Base-by-base conservation (phyloP, 2,113 vertebrate species). In the Cyanoramphus novaezelandiae region DNA sequence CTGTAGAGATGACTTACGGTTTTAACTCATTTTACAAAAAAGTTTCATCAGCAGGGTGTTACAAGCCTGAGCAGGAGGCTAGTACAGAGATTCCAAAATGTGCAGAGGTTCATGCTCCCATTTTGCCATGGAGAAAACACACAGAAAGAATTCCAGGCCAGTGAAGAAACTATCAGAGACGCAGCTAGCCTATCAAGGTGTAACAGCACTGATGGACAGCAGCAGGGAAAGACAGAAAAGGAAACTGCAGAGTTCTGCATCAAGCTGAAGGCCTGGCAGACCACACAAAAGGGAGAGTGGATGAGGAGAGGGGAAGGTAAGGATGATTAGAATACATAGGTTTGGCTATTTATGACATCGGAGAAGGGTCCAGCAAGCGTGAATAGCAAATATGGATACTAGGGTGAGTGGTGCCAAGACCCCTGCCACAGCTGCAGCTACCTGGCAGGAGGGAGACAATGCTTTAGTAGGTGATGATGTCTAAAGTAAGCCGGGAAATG, bases 211-310 rank as follows among this genome's bases (percentile, higher is more conserved):
- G 50, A 69, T 3, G 23, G 18, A 63, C 35, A 63, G 62, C 82
- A 64, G 35, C 39, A 63, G 33, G 72, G 24, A 50, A 71, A 31
- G 57, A 24, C 18, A 75, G 41, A 24, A 37, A 21, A 69, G 46
- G 31, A 59, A 93, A 81, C 16, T 13, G 41, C 25, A 65, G 29
- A 60, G 41, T 3, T 50, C 31, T 2, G 13, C n/a, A 78, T 4
- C 14, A 20, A 65, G 17, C 35, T 17, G 65, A 81, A 74, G 47
- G 88, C 29, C 17, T 64, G 39, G 57, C 59, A 79, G 35, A 33
- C 52, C 39, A 47, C 6, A 19, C 49, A n/a, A n/a, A 67, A n/a
- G 17, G 10, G 6, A 41, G 11, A 0, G 2, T 10, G 13, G 8
- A 53, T 43, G n/a, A 79, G 43, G n/a, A 84, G 11, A 9, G 6